Evolutionary conservation across 53 echinoderm and acorn worm species (phyloP).

Genomic region (Patiria pectinifera): DNA sequence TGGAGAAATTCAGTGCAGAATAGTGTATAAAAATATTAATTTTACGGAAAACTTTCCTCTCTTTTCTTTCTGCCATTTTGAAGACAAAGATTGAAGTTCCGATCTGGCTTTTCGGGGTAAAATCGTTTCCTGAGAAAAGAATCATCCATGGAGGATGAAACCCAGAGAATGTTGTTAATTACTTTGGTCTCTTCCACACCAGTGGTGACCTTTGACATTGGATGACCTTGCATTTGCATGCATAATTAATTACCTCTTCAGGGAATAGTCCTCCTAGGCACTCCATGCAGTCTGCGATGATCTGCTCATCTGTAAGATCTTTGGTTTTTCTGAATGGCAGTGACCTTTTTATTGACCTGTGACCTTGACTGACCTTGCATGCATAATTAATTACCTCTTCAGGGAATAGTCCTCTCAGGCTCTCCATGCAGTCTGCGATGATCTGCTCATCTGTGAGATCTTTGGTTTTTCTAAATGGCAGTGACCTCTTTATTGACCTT

Average conservation of each 20-base stretch:
- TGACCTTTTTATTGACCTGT: background rate
- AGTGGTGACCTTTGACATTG: background rate
- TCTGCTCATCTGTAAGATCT: constrained; percentile 57
- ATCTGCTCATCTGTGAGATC: constrained; percentile 66
- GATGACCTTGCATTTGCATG: background rate
- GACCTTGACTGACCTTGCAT: background rate
- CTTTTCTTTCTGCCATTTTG: too few species aligned
- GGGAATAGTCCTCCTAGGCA: constrained; percentile 89
- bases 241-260: constrained; percentile 68
- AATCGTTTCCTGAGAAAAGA: too few species aligned
- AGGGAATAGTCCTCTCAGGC: constrained; percentile 87
- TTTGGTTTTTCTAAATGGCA: too few species aligned
- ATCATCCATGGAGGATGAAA: too few species aligned
- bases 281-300: constrained; percentile 79
- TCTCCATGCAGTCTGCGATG: constrained; percentile 78
- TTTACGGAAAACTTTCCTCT: too few species aligned
- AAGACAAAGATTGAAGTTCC: too few species aligned
- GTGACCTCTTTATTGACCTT: background rate
- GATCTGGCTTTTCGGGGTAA: too few species aligned
- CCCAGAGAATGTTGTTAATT: too few species aligned
- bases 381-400: constrained; percentile 68
- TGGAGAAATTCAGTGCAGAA: too few species aligned
- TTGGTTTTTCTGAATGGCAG: too few species aligned
- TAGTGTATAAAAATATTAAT: too few species aligned
- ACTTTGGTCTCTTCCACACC: too few species aligned